Evolutionary conservation across 2,888 invertebrate genomes (phyloP), one percentile per base, ranked within the genome.

Genomic region (Drosophila meridiana): DNA sequence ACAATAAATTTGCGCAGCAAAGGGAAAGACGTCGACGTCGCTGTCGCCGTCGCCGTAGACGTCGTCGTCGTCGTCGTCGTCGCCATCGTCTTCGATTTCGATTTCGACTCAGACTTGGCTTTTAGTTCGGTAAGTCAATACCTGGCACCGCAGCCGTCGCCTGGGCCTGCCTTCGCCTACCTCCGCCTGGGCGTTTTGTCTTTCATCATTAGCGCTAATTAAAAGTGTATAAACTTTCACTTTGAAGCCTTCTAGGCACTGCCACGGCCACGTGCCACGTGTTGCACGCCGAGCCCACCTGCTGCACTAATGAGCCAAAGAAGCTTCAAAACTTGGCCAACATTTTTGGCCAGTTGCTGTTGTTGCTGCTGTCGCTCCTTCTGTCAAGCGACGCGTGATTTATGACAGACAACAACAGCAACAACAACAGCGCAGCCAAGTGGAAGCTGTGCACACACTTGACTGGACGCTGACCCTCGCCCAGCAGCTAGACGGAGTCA

Each of bases 211-310:
- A 87, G 76, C 83, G 81, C 89, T 87, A 87, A 87, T 87, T 87
- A 89, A 87, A 87, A 78, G 83, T 82, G 78, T 87, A 87, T 89
- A 89, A 87, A 87, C 87, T 87, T 87, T 87, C 87, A 89, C 89
- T 80, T 53, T 50, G 67, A 65, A 68, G 66, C 79, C 76, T 72
- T 68, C 61, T 63, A 67, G 73, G 75, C 74, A 40, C 32, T 62
- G 55, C n/a, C 20, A 20, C 9, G 3, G 82, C 67, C 86, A 86
- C 83, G 86, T 85, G 85, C 80, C 87, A 52, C 52, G 34, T 59
- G 75, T 77, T 74, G 72, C 82, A 63, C 69, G 70, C 64, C 66
- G 20, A 36, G 40, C 53, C 50, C 75, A 87, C 82, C 87, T 83
- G 73, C 34, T 59, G 59, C 62, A 55, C 87, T 87, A 85, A 87